A percentile compares a stretch with the other conserved stretches of the same genome.
Evolutionary conservation across 1,140 invertebrate species (phyloP).

Genomic region (Scaptodrosophila lebanonensis): DNA sequence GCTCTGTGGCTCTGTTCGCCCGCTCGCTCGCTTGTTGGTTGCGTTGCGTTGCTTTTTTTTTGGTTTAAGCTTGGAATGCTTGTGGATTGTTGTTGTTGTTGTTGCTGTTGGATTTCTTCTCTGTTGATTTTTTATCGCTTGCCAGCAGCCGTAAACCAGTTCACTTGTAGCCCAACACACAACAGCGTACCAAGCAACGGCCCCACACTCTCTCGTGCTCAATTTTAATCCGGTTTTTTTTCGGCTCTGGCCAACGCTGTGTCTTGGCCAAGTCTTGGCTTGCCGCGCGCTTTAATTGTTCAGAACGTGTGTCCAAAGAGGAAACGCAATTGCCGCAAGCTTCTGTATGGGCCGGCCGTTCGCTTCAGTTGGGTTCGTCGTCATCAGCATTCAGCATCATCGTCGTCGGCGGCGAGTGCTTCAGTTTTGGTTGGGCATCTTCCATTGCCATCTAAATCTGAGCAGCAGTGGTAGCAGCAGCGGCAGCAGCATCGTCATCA

Average conservation of each 20-base stretch:
- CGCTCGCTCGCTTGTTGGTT: background rate
- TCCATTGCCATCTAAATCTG: conserved; percentile 47
- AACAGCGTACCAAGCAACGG: too few relatives aligned
- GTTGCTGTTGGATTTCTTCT: conserved; percentile 23
- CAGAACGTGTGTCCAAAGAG: conserved; percentile 67
- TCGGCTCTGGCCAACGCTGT: conserved; percentile 40
- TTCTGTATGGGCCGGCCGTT: conserved; percentile 57
- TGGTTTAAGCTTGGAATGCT: conserved; percentile 63
- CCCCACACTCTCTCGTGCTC: too few relatives aligned
- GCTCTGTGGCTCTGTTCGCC: conserved; percentile 5
- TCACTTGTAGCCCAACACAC: conserved; percentile 75
- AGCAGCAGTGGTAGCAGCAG: conserved; percentile 12
- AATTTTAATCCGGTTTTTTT: conserved; percentile 67
- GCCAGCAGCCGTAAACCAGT: conserved; percentile 60
- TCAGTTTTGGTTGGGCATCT: conserved; percentile 33
- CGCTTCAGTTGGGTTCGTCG: conserved; percentile 15
- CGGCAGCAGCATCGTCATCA: too few relatives aligned
- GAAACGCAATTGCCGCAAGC: conserved; percentile 72
- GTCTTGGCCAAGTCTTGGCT: conserved; percentile 47
- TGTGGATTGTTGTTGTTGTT: conserved; percentile 18
- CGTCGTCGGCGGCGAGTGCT: background rate
- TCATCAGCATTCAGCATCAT: conserved; percentile 6
- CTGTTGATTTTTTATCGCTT: conserved; percentile 31
- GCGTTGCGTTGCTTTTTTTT: background rate
- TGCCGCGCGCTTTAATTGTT: conserved; percentile 64